Base-by-base conservation (phyloP, 2,888 invertebrate species). In the Luperina nickerlii region DNA sequence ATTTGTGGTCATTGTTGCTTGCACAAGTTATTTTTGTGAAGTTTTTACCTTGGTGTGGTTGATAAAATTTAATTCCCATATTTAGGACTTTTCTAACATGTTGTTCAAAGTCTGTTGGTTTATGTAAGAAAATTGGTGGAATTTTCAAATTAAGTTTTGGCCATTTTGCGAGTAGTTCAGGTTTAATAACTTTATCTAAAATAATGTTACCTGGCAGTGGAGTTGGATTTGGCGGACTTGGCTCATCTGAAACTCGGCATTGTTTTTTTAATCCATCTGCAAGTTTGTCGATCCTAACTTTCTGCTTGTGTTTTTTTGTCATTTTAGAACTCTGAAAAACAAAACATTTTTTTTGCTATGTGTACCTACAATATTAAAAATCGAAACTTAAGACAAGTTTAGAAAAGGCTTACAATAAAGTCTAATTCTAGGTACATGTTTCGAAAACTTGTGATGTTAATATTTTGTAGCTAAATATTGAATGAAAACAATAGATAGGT, bases 101-200 rank as follows among this genome's bases (percentile, higher is more conserved):
- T 32, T 87, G 67, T 72, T 82, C 75, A 69, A 90, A 82, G 15
- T 81, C 85, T 11, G 82, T 76, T 48, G 93, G 93, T 86, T 90
- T 88, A 77, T 94, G 95, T 78, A 95, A 83, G 83, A 94, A 94
- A 83, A 95, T 90, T 1, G 92, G 90, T 27, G 95, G 94, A 60
- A 93, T 89, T 85, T 90, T 92, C 0, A 78, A 71, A 79, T 89
- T 92, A 11, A 90, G 82, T 86, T 87, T 91, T 24, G 94, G 94
- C 93, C 94, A 95, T 78, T 91, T 90, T 0, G 81, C 68, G 9
- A 89, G 66, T 6, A 92, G 62, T 7, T 83, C 75, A 27, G 78
- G 85, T 8, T 92, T 87, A 27, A 88, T 67, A 54, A 78, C 73
- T 38, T 87, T 69, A 48, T 83, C 74, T 66, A 93, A 79, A 71